A percentile compares a stretch with the other conserved stretches of the same genome.
Evolutionary conservation across 2,888 invertebrate genomes (phyloP).

Genomic region (Perithous albicinctus): DNA sequence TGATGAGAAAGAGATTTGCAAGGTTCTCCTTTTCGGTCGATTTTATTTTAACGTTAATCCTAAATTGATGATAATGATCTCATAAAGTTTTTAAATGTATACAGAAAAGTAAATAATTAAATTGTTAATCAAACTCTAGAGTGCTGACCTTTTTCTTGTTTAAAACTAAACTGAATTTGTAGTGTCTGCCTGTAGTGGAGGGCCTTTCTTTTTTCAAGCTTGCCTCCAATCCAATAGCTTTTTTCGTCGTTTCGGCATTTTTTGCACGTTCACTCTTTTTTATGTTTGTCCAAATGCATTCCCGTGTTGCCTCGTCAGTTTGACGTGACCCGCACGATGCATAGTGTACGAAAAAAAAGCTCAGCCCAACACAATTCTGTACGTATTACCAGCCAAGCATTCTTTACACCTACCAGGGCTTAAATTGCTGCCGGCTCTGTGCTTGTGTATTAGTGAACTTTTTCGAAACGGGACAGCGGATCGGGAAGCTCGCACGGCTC

Average conservation of each 20-base stretch:
- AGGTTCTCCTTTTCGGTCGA: too few species aligned
- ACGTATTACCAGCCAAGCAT: conserved; percentile 60
- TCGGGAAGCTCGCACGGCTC: conserved; percentile 37
- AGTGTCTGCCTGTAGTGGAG: not conserved
- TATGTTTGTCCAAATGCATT: conserved; percentile 41
- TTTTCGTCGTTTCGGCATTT: conserved; percentile 8
- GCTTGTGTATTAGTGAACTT: conserved; percentile 50
- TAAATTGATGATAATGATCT: not conserved
- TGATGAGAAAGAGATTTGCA: too few species aligned
- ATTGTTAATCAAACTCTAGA: not conserved
- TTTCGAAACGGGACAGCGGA: conserved; percentile 54
- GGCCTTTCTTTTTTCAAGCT: not conserved
- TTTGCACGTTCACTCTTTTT: conserved; percentile 36
- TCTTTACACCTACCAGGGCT: conserved; percentile 58
- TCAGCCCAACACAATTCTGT: conserved; percentile 38
- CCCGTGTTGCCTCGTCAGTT: conserved; percentile 44
- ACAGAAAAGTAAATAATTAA: not conserved
- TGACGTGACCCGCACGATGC: conserved; percentile 15
- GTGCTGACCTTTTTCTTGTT: not conserved
- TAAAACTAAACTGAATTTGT: conserved; percentile 3
- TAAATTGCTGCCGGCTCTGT: conserved; percentile 36
- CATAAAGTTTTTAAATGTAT: not conserved
- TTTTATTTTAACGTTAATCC: not conserved
- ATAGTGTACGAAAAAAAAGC: conserved; percentile 35
- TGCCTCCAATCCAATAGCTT: not conserved